A percentile compares a stretch with the other conserved stretches of the same genome.
phyloP scores from a whole-genome alignment of 2,113 vertebrate species.

The Myotis davidii region DNA sequence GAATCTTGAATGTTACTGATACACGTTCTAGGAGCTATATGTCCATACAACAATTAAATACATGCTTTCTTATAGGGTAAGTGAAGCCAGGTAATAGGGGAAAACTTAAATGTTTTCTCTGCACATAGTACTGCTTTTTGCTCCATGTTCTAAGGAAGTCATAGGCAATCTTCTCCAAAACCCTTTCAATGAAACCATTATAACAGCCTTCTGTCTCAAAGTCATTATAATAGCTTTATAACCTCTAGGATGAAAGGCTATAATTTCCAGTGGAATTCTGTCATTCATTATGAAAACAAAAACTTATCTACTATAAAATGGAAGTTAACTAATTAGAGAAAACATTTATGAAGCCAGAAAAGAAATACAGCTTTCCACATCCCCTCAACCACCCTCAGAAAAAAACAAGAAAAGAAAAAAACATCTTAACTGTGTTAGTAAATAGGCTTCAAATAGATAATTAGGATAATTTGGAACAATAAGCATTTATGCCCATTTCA shows the following conservation, averaged over 20 bases:
- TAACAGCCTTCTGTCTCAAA: slow-evolving; percentile 1
- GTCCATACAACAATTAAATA: not conserved
- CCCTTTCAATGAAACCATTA: not conserved
- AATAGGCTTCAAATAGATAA: slow-evolving; percentile 9
- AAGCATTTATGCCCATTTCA: not conserved
- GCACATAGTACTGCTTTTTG: not conserved
- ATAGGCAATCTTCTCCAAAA: slow-evolving; percentile 4
- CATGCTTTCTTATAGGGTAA: not conserved
- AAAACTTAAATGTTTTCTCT: not conserved
- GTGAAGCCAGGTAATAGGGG: not conserved
- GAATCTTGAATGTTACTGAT: not conserved
- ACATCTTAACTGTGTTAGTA: not conserved
- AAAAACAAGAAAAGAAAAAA: not conserved
- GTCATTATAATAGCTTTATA: slow-evolving; percentile 16
- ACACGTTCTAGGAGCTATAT: not conserved
- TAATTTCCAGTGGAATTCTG: slow-evolving; percentile 39
- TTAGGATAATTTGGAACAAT: slow-evolving; percentile 32
- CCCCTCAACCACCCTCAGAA: not conserved
- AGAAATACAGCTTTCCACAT: not conserved
- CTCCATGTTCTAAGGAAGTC: not conserved
- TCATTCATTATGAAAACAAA: slow-evolving; percentile 60
- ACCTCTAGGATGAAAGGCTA: slow-evolving; percentile 24
- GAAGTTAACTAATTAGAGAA: slow-evolving; percentile 44
- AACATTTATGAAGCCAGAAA: slow-evolving; percentile 54
- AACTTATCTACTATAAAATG: slow-evolving; percentile 21